Evolutionary conservation across 2,113 vertebrate species (phyloP), one percentile per base, ranked within the genome.

Genomic region (Stegastes partitus): DNA sequence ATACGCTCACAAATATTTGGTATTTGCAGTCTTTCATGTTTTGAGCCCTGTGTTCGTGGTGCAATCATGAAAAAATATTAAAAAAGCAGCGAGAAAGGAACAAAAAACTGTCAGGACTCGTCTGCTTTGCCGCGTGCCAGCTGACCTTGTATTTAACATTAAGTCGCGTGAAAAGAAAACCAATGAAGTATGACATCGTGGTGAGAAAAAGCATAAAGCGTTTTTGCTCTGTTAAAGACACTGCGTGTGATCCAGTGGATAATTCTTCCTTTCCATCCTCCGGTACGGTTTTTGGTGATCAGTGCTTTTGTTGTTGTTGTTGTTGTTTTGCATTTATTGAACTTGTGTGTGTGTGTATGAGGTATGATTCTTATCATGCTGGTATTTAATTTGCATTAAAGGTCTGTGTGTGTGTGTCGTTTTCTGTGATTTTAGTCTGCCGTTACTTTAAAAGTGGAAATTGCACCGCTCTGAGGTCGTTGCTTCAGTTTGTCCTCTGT

Each of bases 281-380:
- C 12, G 28, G n/a, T 53, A 21, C 50, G 3, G n/a, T n/a, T 67
- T 81, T 79, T 54, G 44, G 34, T 75, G 57, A 68, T 74, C 31
- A 64, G 39, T 39, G 18, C n/a, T 55, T 68, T 50, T 68, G n/a
- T n/a, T n/a, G n/a, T n/a, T n/a, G n/a, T n/a, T n/a, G n/a, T n/a
- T 39, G 72, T 65, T 34, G 26, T 65, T 74, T 79, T 69, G 50
- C 47, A 73, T 74, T 50, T n/a, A 22, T 63, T 73, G 57, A 73
- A 47, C n/a, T n/a, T n/a, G n/a, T n/a, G n/a, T n/a, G 66, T 11
- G 14, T 61, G 9, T 59, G 2, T 12, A 72, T 70, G 86, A 87
- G 66, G 72, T 84, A 71, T 77, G 73, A 62, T 65, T 34, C 77
- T 70, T 47, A 45, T 80, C 66, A 79, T 81, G 82, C 86, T 91